Percentiles rank a stretch among this genome's conserved stretches.
Conservation (phyloP, 37 sponge, comb jelly and placozoan species). For the Halisarca cf. caerulea region DNA sequence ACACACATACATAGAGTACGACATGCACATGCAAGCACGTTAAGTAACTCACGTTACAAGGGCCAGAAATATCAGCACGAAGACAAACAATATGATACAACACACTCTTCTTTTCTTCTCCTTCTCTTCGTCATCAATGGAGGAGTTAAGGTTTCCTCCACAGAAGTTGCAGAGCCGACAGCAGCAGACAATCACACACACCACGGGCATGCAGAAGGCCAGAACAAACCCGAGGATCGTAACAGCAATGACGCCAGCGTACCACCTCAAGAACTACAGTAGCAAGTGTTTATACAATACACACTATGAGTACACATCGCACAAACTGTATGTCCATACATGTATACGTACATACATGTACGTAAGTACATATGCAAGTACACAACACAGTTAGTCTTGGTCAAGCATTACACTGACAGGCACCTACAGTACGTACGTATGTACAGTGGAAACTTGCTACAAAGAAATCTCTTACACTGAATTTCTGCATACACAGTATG, state of each 20-base stretch:
- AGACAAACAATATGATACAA: not conserved
- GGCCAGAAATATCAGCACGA: not conserved
- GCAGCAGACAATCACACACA: slow-evolving; percentile 50
- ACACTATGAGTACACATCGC: no score
- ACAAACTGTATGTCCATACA: no score
- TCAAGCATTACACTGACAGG: no score
- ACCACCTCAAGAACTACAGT: slow-evolving; percentile 31
- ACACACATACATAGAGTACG: not conserved
- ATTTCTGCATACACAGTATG: no score
- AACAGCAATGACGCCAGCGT: slow-evolving; percentile 58
- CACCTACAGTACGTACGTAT: no score
- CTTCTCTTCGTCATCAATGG: slow-evolving; percentile 18
- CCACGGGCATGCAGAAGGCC: slow-evolving; percentile 30
- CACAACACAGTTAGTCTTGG: no score
- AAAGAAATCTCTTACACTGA: no score
- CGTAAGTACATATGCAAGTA: no score
- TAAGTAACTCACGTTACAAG: slow-evolving; percentile 1
- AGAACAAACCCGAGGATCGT: slow-evolving; percentile 53
- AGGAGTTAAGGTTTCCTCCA: slow-evolving; percentile 46
- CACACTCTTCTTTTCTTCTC: not conserved
- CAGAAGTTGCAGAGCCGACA: slow-evolving; percentile 80
- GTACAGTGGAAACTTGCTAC: no score
- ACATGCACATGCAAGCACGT: not conserved
- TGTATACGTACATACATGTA: no score
- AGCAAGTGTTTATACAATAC: no score